A percentile compares a stretch with the other conserved stretches of the same genome.
Evolutionary conservation across 2,797 vertebrate species (phyloP).

Genomic region (Anniella stebbinsi): DNA sequence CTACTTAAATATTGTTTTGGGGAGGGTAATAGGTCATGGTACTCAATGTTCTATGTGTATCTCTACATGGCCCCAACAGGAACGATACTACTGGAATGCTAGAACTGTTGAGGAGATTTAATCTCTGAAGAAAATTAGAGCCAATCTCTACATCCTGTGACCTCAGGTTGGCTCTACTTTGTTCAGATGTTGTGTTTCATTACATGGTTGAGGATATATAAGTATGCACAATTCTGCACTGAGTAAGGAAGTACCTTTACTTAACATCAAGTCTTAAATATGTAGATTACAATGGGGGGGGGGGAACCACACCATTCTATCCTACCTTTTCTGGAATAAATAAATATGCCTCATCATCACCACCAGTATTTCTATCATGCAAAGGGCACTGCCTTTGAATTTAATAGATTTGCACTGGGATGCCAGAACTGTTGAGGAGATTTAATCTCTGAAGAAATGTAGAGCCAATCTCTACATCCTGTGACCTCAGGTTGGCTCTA

Average conservation of each 20-base stretch:
- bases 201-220: not conserved
- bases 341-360: not conserved
- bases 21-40: constrained; percentile 61
- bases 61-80: constrained; percentile 1
- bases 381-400: not conserved
- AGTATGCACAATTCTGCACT: not conserved
- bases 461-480: not conserved
- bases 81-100: not conserved
- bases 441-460: constrained; percentile 15
- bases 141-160: not conserved
- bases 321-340: not conserved
- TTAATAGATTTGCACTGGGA: constrained; percentile 5
- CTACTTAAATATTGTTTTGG: constrained; percentile 62
- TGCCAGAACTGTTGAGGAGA: not conserved
- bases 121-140: constrained; percentile 5
- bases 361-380: not conserved
- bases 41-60: constrained; percentile 41
- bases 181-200: constrained; percentile 3
- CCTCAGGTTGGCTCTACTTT: constrained; percentile 4
- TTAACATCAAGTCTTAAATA: not conserved
- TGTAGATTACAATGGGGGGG: not conserved
- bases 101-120: constrained; percentile 5
- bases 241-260: not conserved
- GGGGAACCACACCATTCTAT: not conserved
- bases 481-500: constrained; percentile 1